Base-by-base conservation (phyloP, 1,140 invertebrate species). In the Drosophila jambulina region DNA sequence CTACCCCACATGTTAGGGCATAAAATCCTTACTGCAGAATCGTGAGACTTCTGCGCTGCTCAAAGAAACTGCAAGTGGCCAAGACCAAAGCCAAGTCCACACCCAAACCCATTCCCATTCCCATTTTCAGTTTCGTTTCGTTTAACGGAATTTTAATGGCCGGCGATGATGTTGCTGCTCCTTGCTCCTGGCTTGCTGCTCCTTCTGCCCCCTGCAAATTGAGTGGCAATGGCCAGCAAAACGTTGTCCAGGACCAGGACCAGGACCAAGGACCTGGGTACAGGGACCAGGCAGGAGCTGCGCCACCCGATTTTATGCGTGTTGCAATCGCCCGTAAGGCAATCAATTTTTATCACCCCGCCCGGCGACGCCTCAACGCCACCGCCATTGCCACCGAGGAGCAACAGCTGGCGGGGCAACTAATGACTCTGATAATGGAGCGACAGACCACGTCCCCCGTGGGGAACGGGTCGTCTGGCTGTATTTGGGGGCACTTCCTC, bases 291-390 rank as follows among this genome's bases (percentile, higher is more conserved):
- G 25, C 61, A 21, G 40, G 32, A 34, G 32, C 53, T n/a, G 32
- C 1, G 15, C 15, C 34, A 38, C 32, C 34, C 62, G 63, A 69
- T 79, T 85, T 84, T 64, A 80, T 85, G 63, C 75, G 54, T 64
- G 62, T 57, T 75, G 59, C 75, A 78, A 78, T 71, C 60, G 65
- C 65, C 60, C 67, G 58, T 45, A 48, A 46, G 81, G 57, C 77
- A 80, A 84, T 84, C 81, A 77, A 84, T 84, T 84, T 84, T 84
- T 84, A 84, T 80, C 46, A 40, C 49, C 36, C 29, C 29, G 43
- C 21, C 43, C 29, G 27, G 21, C 13, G 29, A 17, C 23, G 17
- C 34, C n/a, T 21, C 51, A 25, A 36, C 15, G 7, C 27, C 42
- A 17, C 27, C 51, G 43, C 9, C 46, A 10, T 2, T 27, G 45